Percentiles rank a stretch among this genome's conserved stretches.
Evolutionary conservation across 2,113 vertebrate species (phyloP).

Genomic region (Xiphophorus hellerii): DNA sequence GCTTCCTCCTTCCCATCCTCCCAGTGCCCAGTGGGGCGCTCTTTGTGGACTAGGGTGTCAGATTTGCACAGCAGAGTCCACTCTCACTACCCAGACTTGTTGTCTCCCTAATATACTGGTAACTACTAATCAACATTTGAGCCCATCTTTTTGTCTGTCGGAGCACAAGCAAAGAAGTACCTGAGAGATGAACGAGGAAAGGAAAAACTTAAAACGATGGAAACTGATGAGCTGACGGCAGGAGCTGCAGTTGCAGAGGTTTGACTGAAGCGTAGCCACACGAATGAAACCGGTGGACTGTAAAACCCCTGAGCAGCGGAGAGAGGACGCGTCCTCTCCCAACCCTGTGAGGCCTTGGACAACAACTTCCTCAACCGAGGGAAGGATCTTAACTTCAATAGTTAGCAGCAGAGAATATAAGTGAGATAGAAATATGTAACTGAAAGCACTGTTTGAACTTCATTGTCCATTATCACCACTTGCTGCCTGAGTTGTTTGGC

Average conservation of each 20-base stretch:
- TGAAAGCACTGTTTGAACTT: conserved; percentile 84
- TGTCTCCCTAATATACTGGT: conserved; percentile 64
- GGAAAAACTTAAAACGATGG: background rate
- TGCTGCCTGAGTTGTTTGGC: conserved; percentile 79
- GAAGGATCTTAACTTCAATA: conserved; percentile 78
- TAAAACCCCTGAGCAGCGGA: conserved; percentile 58
- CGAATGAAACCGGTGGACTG: conserved; percentile 56
- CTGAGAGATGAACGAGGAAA: conserved; percentile 44
- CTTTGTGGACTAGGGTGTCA: conserved; percentile 49
- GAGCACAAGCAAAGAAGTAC: conserved; percentile 63
- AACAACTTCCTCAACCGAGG: conserved; percentile 80
- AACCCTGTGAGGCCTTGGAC: conserved; percentile 78
- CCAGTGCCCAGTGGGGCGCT: conserved; percentile 23
- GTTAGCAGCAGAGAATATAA: conserved; percentile 79
- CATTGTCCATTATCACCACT: conserved; percentile 81
- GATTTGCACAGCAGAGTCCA: conserved; percentile 76
- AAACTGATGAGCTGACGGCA: conserved; percentile 46
- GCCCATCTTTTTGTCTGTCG: conserved; percentile 61
- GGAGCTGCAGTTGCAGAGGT: conserved; percentile 55
- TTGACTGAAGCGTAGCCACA: conserved; percentile 43
- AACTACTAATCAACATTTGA: conserved; percentile 76
- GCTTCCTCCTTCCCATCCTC: conserved; percentile 48
- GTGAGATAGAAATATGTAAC: conserved; percentile 78
- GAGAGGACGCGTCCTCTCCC: conserved; percentile 57
- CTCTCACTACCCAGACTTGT: conserved; percentile 72